These are phyloP conservation scores for Echeneis naucrates DNA, from an alignment of 2,797 vertebrate genomes.

Conservation along the genomic window DNA sequence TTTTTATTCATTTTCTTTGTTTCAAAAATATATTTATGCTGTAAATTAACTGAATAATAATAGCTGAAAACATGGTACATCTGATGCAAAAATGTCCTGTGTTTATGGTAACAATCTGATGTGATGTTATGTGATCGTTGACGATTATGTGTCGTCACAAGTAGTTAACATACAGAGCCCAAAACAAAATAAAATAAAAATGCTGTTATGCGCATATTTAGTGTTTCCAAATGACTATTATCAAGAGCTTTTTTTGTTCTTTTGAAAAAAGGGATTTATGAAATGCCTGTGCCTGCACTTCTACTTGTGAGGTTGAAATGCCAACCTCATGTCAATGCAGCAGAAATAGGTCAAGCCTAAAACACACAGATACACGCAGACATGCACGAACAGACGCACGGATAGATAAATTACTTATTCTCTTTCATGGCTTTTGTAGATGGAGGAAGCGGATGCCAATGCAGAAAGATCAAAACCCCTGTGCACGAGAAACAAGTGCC, in stretches of 20 bases:
- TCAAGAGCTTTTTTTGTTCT: conserved; percentile 20
- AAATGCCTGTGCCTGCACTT: conserved; percentile 33
- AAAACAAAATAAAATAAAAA: neutral
- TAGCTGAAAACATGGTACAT: neutral
- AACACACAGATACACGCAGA: conserved; percentile 43
- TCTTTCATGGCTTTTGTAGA: conserved; percentile 87
- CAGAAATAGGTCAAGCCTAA: conserved; percentile 75
- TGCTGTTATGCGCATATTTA: conserved; percentile 3
- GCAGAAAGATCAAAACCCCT: conserved; percentile 87
- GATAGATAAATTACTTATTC: conserved; percentile 81
- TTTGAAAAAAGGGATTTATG: conserved; percentile 6
- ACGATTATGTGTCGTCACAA: neutral
- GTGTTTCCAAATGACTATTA: conserved; percentile 22
- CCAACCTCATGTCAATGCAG: conserved; percentile 71
- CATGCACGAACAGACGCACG: conserved; percentile 44
- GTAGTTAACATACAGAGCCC: neutral
- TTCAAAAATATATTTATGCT: neutral
- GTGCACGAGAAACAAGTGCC: conserved; percentile 87
- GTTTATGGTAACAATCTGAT: conserved; percentile 14
- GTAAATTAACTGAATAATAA: too few relatives aligned
- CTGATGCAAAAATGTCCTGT: neutral
- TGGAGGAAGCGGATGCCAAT: conserved; percentile 89
- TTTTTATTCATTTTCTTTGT: neutral
- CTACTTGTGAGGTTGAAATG: conserved; percentile 62
- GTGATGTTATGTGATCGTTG: too few relatives aligned